Evolutionary conservation across 2,113 vertebrate genomes (phyloP).

Genomic region (Danio rerio): DNA sequence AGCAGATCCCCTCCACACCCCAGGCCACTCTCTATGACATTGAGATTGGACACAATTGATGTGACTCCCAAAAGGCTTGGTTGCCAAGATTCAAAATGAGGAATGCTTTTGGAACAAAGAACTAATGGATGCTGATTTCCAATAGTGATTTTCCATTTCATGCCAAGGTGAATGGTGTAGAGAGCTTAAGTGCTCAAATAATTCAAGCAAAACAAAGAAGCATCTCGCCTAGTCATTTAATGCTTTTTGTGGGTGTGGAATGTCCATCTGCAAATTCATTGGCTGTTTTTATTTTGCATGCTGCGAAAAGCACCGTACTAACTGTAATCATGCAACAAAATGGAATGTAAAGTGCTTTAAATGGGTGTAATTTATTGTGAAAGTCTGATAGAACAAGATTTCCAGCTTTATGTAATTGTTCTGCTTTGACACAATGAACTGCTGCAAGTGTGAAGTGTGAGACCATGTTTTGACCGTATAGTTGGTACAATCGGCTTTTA

Average conservation of each 20-base stretch:
- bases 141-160: conserved; percentile 70
- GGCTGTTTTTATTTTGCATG: background rate
- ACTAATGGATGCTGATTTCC: conserved; percentile 76
- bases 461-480: background rate
- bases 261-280: background rate
- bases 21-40: conserved; percentile 70
- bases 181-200: conserved; percentile 48
- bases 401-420: background rate
- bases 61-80: conserved; percentile 75
- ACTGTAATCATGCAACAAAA: background rate
- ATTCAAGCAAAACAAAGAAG: background rate
- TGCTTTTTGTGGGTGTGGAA: background rate
- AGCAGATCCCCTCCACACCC: conserved; percentile 60
- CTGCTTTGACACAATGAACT: background rate
- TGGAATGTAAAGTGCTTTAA: too few species aligned
- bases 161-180: conserved; percentile 51
- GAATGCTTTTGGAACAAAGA: conserved; percentile 83
- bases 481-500: background rate
- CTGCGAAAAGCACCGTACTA: background rate
- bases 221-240: background rate
- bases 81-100: conserved; percentile 83
- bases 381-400: background rate
- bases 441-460: background rate
- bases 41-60: conserved; percentile 77
- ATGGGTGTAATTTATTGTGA: background rate